phyloP scores from a whole-genome alignment of 23 tunicate species.

The Aplidium turbinatum region DNA sequence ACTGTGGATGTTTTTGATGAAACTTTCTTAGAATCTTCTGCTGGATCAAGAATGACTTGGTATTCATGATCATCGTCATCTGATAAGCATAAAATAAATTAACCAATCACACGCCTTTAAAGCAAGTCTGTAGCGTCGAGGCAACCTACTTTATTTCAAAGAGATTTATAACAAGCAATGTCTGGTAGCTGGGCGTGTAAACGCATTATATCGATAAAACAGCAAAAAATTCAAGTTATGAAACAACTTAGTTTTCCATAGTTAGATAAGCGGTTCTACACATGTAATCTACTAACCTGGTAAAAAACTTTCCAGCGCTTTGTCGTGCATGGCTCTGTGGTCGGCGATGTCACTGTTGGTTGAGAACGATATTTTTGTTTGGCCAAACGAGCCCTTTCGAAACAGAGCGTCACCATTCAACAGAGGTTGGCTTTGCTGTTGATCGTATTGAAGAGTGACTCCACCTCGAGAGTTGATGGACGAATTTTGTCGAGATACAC shows the following conservation, averaged over 20 bases:
- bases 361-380: conserved; percentile 15
- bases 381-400: not conserved
- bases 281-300: too few species aligned
- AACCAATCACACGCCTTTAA: too few species aligned
- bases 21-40: conserved; percentile 10
- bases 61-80: conserved; percentile 95
- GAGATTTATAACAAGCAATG: too few species aligned
- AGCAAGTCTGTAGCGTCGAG: too few species aligned
- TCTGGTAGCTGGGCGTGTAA: too few species aligned
- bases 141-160: too few species aligned
- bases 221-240: too few species aligned
- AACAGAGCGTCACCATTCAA: conserved; percentile 3
- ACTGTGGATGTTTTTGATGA: conserved; percentile 82
- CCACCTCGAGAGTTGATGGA: conserved; percentile 42
- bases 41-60: conserved; percentile 81
- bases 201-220: too few species aligned
- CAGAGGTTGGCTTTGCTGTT: conserved; percentile 24
- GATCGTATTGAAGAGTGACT: conserved; percentile 43
- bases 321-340: conserved; percentile 16
- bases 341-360: conserved; percentile 40
- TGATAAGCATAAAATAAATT: not conserved
- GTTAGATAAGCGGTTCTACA: too few species aligned
- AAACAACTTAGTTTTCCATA: too few species aligned
- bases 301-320: too few species aligned
- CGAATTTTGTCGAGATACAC: conserved; percentile 1